Evolutionary conservation across 1,140 invertebrate genomes (phyloP).

Genomic region (Drosophila gunungcola): DNA sequence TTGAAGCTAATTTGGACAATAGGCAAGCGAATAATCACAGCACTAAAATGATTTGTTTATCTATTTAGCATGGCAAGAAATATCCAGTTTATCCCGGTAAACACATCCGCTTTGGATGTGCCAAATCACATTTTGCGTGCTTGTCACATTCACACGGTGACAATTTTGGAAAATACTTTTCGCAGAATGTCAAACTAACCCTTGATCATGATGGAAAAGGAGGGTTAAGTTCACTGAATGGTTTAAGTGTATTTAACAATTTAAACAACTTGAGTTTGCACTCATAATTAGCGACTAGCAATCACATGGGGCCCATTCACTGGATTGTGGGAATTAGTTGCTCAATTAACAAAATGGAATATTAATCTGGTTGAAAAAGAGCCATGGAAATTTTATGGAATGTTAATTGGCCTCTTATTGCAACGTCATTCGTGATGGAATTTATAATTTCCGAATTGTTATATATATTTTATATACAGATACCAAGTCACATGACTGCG

Average conservation of each 20-base stretch:
- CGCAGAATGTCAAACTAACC: conserved; percentile 12
- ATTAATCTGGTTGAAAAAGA: conserved; percentile 29
- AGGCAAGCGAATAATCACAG: conserved; percentile 2
- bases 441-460: conserved; percentile 37
- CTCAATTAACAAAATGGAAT: conserved; percentile 46
- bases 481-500: conserved; percentile 60
- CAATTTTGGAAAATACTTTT: conserved; percentile 2
- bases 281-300: conserved; percentile 28
- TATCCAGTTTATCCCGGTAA: conserved; percentile 16
- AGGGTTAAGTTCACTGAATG: conserved; percentile 15
- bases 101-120: conserved; percentile 23
- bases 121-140: conserved; percentile 33
- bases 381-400: conserved; percentile 23
- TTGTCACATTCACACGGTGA: conserved; percentile 31
- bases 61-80: conserved; percentile 26
- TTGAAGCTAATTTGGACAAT: conserved; percentile 12
- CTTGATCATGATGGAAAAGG: background rate
- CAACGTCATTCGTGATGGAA: conserved; percentile 29
- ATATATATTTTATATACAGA: conserved; percentile 11
- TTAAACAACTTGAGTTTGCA: conserved; percentile 10
- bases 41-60: conserved; percentile 35
- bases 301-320: conserved; percentile 28
- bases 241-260: conserved; percentile 2
- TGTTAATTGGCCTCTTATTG: conserved; percentile 17
- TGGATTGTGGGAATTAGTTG: conserved; percentile 29